Evolutionary conservation across 2,888 invertebrate genomes (phyloP).

Genomic region (Lordiphosa andalusiaca): DNA sequence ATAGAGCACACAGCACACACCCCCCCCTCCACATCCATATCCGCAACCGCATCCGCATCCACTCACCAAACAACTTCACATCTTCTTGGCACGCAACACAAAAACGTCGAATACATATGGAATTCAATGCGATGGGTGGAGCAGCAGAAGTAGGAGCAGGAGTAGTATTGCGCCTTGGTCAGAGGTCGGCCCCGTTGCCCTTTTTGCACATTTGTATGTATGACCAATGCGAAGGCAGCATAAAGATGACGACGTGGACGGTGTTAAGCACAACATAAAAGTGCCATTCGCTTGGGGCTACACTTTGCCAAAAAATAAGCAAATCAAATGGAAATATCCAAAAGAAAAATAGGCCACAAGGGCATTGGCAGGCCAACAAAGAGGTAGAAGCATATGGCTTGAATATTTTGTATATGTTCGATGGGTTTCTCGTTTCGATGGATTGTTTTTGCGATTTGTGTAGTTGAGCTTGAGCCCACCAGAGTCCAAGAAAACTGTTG

Average conservation of each 20-base stretch:
- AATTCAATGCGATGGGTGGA: constrained; percentile 9
- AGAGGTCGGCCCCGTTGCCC: constrained; percentile 11
- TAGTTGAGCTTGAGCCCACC: no score
- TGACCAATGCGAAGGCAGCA: constrained; percentile 42
- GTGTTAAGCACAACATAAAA: constrained; percentile 36
- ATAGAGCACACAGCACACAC: constrained; percentile 35
- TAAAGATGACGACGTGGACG: constrained; percentile 25
- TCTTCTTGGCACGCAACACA: constrained; percentile 12
- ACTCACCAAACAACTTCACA: constrained; percentile 2
- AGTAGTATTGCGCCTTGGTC: constrained; percentile 4
- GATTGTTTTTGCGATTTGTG: no score
- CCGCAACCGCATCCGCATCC: background rate
- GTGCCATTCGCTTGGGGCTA: constrained; percentile 14
- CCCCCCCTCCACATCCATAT: background rate
- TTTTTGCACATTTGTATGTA: constrained; percentile 59
- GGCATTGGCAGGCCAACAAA: no score
- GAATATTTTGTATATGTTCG: no score
- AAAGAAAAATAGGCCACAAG: no score
- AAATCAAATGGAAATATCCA: no score
- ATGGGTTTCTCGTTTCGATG: no score
- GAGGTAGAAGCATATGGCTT: no score
- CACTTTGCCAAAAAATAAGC: constrained; percentile 11
- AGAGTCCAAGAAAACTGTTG: no score
- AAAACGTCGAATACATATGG: constrained; percentile 12
- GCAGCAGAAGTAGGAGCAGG: background rate